Percentiles rank a stretch among this genome's conserved stretches.
Conservation (phyloP, 1,140 invertebrate species). For the Pararge aegeria region DNA sequence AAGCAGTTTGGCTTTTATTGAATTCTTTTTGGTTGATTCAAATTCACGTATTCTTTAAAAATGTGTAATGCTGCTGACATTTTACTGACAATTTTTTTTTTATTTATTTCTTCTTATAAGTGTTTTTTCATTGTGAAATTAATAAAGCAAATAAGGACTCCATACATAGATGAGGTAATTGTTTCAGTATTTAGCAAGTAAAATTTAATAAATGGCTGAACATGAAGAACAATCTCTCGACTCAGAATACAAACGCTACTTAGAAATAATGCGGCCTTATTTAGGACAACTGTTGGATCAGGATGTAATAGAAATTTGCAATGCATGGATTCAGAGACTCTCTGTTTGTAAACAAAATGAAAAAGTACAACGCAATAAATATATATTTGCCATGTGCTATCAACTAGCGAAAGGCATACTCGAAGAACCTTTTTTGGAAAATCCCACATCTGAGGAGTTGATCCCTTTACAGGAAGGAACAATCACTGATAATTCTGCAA, state of each 20-base stretch:
- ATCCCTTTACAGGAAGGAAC: conserved; percentile 34
- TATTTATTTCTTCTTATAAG: too few species aligned
- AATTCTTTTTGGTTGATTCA: too few species aligned
- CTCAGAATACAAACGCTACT: conserved; percentile 58
- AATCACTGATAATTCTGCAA: conserved; percentile 37
- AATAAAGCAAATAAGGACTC: too few species aligned
- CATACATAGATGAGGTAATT: too few species aligned
- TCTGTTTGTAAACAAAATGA: conserved; percentile 49
- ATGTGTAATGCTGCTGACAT: too few species aligned
- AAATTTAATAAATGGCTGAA: conserved; percentile 42
- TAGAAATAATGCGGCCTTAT: conserved; percentile 59
- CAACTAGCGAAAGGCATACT: conserved; percentile 56
- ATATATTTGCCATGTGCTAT: conserved; percentile 56
- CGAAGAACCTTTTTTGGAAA: conserved; percentile 51
- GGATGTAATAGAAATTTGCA: conserved; percentile 51
- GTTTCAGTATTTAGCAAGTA: not conserved
- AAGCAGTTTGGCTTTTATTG: too few species aligned
- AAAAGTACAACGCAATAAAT: conserved; percentile 59
- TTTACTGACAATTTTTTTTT: too few species aligned
- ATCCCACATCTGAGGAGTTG: conserved; percentile 36
- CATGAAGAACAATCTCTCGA: conserved; percentile 45
- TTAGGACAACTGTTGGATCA: conserved; percentile 47
- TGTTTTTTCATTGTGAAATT: too few species aligned
- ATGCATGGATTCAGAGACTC: conserved; percentile 59
- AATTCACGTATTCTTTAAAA: too few species aligned